Evolutionary conservation across 2,113 vertebrate species (phyloP).

Genomic region (Callipepla squamata): DNA sequence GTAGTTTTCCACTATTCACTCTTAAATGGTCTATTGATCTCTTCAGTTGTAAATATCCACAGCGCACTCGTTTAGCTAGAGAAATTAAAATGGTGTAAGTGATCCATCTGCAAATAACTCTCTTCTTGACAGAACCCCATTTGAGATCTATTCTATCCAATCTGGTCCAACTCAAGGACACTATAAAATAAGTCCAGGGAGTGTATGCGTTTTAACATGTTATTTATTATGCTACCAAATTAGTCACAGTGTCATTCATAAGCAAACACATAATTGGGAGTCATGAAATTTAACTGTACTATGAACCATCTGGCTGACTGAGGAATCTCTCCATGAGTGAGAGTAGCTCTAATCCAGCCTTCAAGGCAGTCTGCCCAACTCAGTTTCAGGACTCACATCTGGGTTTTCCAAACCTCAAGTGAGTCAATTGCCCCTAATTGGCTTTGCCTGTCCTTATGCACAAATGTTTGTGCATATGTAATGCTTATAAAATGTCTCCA

Average conservation of each 20-base stretch:
- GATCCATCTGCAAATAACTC: conserved; percentile 40
- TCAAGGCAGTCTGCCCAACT: neutral
- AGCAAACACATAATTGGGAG: conserved; percentile 28
- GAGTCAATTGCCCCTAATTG: neutral
- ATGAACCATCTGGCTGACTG: conserved; percentile 16
- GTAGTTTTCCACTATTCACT: neutral
- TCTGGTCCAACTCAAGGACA: conserved; percentile 28
- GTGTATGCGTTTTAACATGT: conserved; percentile 31
- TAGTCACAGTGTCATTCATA: conserved; percentile 27
- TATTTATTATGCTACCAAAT: conserved; percentile 53
- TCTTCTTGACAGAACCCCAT: conserved; percentile 44
- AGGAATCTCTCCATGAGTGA: neutral
- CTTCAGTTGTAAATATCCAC: neutral
- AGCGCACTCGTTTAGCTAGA: neutral
- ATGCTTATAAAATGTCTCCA: neutral
- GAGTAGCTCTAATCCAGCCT: neutral
- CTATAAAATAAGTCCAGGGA: conserved; percentile 11
- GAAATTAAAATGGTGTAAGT: conserved; percentile 39
- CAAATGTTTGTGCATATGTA: neutral
- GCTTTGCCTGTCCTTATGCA: neutral
- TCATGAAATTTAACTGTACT: neutral
- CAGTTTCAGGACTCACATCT: fast-evolving
- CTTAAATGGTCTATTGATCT: conserved; percentile 29
- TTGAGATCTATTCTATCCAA: conserved; percentile 34
- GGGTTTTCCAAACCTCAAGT: neutral